A percentile compares a stretch with the other conserved stretches of the same genome.
Evolutionary conservation across 2,888 invertebrate species (phyloP).

Genomic region (Platypus cylindrus): DNA sequence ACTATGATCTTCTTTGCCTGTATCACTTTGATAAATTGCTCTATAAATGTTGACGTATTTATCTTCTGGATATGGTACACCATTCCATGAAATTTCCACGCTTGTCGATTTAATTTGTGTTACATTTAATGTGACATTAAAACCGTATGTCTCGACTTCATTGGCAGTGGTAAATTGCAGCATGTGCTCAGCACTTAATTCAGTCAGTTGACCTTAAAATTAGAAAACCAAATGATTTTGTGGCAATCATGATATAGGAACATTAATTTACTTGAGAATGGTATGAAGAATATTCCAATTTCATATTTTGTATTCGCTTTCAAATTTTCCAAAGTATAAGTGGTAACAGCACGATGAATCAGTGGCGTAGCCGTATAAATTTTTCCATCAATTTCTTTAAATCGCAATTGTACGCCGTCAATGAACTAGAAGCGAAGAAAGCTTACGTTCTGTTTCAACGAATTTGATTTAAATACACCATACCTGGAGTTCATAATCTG

Average conservation of each 20-base stretch:
- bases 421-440: constrained; percentile 46
- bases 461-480: too few species aligned
- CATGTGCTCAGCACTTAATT: constrained; percentile 58
- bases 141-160: constrained; percentile 67
- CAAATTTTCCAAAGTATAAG: constrained; percentile 64
- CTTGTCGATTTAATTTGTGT: constrained; percentile 63
- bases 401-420: constrained; percentile 78
- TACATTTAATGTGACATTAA: constrained; percentile 65
- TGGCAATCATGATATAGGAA: too few species aligned
- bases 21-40: constrained; percentile 67
- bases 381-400: constrained; percentile 68
- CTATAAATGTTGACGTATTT: constrained; percentile 83
- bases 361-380: constrained; percentile 76
- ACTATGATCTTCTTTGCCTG: constrained; percentile 58
- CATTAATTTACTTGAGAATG: constrained; percentile 58
- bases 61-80: constrained; percentile 79
- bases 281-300: constrained; percentile 70
- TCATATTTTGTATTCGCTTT: constrained; percentile 70
- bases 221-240: constrained; percentile 3
- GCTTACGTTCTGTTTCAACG: not conserved
- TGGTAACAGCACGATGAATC: constrained; percentile 69
- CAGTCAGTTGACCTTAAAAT: constrained; percentile 46
- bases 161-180: constrained; percentile 60
- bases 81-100: constrained; percentile 69
- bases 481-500: constrained; percentile 53